Evolutionary conservation across 1,140 invertebrate species (phyloP), one percentile per base, ranked within the genome.

Genomic region (Metopolophium dirhodum): DNA sequence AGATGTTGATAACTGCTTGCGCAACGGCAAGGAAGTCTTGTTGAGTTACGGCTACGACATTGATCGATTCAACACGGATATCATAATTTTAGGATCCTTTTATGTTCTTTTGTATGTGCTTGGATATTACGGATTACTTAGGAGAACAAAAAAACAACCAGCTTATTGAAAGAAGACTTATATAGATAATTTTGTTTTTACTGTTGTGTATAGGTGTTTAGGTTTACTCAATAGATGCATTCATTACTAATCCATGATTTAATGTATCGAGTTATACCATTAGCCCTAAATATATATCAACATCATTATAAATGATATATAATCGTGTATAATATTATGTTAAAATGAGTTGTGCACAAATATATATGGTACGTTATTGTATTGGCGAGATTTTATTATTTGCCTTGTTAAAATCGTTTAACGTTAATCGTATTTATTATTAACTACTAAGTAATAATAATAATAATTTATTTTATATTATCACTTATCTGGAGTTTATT

Each of bases 21-120:
- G 22, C 18, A 51, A 91, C n/a, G 90, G 90, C 11, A 91, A 91
- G 30, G 90, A 91, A 82, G 90, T 91, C 11, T 91, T 91, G 45
- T 82, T 91, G 18, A 91, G 68, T 37, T 91, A 91, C 11, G 90
- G 90, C 77, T 91, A 91, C 41, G 45, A 91, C 30, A 91, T 91
- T 20, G 6, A 82, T 51, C 61, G 61, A 9, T 82, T 49, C n/a
- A 35, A 82, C 37, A 47, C 30, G 30, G 90, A 91, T 49, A 45
- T 91, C 41, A 49, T 91, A 4, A 47, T 82, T 35, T 45, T 91
- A n/a, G 41, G 57, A 22, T 4, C 45, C 2, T 82, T 91, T 30
- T 91, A 91, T n/a, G 7, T 91, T 47, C 26, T 45, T 35, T 45
- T 20, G 18, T 77, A 91, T 26, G 18, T 82, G 8, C 20, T 91